Evolutionary conservation across 2,888 invertebrate genomes (phyloP).

Genomic region (Archaeoteleia sp.): DNA sequence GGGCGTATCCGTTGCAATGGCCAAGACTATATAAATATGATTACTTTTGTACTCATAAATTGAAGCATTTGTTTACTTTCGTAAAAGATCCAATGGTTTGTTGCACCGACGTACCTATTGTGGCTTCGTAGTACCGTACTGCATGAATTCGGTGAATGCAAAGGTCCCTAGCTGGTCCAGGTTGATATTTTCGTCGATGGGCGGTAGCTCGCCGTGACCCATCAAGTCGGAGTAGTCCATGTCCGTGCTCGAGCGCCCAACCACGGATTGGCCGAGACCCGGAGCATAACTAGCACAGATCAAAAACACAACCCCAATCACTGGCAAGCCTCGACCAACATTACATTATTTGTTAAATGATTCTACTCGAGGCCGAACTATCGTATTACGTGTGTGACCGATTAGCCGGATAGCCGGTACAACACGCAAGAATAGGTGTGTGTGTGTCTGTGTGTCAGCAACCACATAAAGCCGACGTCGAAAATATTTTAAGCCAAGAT

Average conservation of each 20-base stretch:
- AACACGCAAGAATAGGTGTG: no score
- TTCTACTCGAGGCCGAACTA: not conserved
- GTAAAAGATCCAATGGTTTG: conserved; percentile 43
- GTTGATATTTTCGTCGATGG: conserved; percentile 72
- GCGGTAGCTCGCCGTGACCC: conserved; percentile 63
- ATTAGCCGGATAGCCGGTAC: conserved; percentile 73
- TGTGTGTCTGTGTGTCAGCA: conserved; percentile 60
- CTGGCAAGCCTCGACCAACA: conserved; percentile 68
- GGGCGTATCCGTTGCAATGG: no score
- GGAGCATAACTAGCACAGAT: conserved; percentile 73
- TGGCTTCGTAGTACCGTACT: conserved; percentile 67
- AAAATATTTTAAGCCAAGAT: no score
- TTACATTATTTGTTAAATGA: conserved; percentile 3
- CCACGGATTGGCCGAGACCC: conserved; percentile 71
- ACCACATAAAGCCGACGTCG: no score
- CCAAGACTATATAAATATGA: no score
- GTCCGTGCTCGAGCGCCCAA: conserved; percentile 68
- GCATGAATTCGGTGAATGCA: conserved; percentile 70
- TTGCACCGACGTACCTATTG: conserved; percentile 65
- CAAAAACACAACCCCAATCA: conserved; percentile 75
- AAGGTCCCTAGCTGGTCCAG: conserved; percentile 70
- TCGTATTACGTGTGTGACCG: conserved; percentile 43
- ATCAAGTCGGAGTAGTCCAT: conserved; percentile 73
- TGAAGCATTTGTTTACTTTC: no score
- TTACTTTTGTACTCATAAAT: no score